Evolutionary conservation across 2,113 vertebrate species (phyloP).

Genomic region (Struthio camelus): DNA sequence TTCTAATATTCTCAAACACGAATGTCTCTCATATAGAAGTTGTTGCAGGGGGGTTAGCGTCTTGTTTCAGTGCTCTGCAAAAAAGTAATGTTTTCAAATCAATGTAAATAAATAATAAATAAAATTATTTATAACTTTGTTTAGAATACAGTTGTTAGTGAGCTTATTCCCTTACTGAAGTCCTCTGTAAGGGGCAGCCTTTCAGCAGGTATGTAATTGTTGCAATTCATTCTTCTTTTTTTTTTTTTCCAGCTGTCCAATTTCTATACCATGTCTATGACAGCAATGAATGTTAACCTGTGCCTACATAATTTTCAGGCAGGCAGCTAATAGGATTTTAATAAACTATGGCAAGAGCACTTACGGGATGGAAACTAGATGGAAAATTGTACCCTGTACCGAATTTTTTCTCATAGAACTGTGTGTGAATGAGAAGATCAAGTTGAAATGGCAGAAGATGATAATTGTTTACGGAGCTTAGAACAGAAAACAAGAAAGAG

Average conservation of each 20-base stretch:
- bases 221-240: background rate
- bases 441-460: background rate
- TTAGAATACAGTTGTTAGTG: background rate
- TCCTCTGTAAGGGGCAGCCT: background rate
- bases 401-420: background rate
- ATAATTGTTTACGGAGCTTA: background rate
- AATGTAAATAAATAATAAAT: background rate
- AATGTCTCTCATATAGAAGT: background rate
- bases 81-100: background rate
- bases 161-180: background rate
- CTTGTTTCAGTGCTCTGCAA: background rate
- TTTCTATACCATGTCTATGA: background rate
- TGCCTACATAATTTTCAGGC: background rate
- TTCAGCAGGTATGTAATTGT: background rate
- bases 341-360: background rate
- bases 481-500: background rate
- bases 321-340: background rate
- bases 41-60: background rate
- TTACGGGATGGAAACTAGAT: background rate
- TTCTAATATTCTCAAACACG: background rate
- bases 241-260: accelerated
- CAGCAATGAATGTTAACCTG: background rate
- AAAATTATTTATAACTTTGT: background rate
- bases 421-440: background rate
- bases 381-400: background rate